Base-by-base conservation (phyloP, 1,140 invertebrate species). In the Dinothrombium tinctorium region DNA sequence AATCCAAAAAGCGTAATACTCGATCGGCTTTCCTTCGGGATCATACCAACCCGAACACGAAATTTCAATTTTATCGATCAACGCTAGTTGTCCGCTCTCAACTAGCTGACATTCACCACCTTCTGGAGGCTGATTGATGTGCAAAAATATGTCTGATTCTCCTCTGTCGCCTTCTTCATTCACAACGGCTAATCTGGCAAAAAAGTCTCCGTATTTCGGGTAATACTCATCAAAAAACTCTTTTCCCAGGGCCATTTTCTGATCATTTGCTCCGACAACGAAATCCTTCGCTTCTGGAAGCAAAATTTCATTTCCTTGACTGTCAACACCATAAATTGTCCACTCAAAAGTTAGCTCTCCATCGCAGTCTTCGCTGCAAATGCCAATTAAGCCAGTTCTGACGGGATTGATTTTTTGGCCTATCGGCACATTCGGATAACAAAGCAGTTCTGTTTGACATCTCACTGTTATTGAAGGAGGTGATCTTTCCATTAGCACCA, bases 341-440 rank as follows among this genome's bases (percentile, higher is more conserved):
- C 54, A 56, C 28, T 47, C 36, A 36, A 52, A 55, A 11, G 40
- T n/a, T 4, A 56, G 35, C 26, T 43, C 43, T 28, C 52, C 49
- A 39, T 53, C 54, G 36, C 54, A 56, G 11, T 40, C 44, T 40
- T 52, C 53, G 19, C 41, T 47, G 28, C 54, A 56, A 20, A 50
- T 37, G 20, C 50, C 53, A 19, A 50, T 40, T 3, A 56, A 36
- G 5, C 50, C 54, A 19, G 56, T 50, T 26, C 54, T 46, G 4
- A 52, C 51, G 7, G 54, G 54, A 43, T 56, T 56, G 19, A 56
- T 52, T 23, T 52, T 49, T 24, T 52, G 50, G 14, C 52, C 52
- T 35, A 52, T 49, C 5, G 51, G 51, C 24, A 50, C 50, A 28
- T 48, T 42, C 1, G 52, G 52, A 44, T 50, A 53, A 20, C 52